Base-by-base conservation (phyloP, 2,113 vertebrate species). In the Phodopus roborovskii region DNA sequence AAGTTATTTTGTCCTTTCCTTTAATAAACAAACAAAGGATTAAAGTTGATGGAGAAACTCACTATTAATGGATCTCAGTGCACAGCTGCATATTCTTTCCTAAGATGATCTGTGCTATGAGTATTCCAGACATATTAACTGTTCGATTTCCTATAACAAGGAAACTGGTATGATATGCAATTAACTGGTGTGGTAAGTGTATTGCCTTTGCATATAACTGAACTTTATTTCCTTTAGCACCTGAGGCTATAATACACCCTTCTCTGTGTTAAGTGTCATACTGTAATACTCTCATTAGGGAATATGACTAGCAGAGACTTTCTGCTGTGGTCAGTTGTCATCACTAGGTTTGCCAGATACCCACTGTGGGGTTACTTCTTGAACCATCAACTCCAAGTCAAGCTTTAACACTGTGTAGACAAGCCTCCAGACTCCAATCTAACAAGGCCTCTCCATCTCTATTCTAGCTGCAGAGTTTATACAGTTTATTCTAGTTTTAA, bases 391-490 rank as follows among this genome's bases (percentile, higher is more conserved):
- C 94, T 96, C 64, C 45, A 53, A 88, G 17, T 60, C 58, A 60
- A 62, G 68, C 66, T 94, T 92, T 68, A 56, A 48, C 70, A 90
- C 84, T 83, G 74, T 71, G 53, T 90, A 92, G 62, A 92, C n/a
- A 75, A 28, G 96, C 82, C 75, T 91, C 68, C 95, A 88, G 58
- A 70, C 82, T 94, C 74, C 71, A 77, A 26, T 92, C 79, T 78
- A 91, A 85, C 45, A 70, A 45, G 70, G 82, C 88, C 66, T 92
- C 82, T 90, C 86, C 17, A 39, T 87, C 64, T 90, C 84, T 71
- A 87, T 92, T 90, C 75, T 92, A 89, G 22, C 70, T 79, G 96
- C 83, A 95, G 92, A 94, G 92, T 95, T 95, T 96, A 62, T 12
- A 39, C 81, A 83, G 7, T 62, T 56, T 60, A 62, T 39, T 60